Conservation (phyloP, 2,113 vertebrate species). For the Cichladusa arquata region DNA sequence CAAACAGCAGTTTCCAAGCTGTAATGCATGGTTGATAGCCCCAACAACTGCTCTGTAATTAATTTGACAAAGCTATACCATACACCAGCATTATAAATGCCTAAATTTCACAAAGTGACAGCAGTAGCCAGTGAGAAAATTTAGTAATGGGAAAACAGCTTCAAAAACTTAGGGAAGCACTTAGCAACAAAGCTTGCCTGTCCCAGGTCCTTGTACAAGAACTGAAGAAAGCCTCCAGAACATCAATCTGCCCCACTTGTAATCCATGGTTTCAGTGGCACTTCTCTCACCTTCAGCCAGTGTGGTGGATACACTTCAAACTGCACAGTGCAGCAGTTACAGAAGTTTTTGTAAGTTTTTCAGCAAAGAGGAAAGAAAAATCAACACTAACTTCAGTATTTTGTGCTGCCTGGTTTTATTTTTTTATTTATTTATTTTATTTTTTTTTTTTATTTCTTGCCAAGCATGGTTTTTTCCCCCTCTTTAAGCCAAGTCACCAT, state of each 20-base stretch:
- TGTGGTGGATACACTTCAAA: background rate
- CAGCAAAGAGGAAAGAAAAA: background rate
- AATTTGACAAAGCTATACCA: background rate
- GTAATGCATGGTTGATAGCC: rapidly evolving
- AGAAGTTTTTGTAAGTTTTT: background rate
- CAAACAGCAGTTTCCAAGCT: background rate
- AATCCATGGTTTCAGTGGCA: background rate
- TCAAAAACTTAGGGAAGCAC: background rate
- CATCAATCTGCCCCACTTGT: background rate
- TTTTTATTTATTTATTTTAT: too few relatives aligned
- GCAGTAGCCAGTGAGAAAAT: background rate
- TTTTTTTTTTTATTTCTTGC: background rate
- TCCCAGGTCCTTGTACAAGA: background rate
- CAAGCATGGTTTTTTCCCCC: background rate
- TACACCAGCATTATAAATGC: background rate
- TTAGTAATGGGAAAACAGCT: background rate
- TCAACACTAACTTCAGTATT: background rate
- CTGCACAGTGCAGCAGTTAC: background rate
- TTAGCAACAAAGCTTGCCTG: background rate
- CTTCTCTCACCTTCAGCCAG: background rate
- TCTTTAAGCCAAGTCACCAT: background rate
- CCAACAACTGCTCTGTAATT: background rate
- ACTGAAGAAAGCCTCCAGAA: background rate
- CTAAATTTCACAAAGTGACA: background rate
- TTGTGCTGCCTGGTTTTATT: background rate